Conservation (phyloP, 2,113 vertebrate species). For the Lynx canadensis region DNA sequence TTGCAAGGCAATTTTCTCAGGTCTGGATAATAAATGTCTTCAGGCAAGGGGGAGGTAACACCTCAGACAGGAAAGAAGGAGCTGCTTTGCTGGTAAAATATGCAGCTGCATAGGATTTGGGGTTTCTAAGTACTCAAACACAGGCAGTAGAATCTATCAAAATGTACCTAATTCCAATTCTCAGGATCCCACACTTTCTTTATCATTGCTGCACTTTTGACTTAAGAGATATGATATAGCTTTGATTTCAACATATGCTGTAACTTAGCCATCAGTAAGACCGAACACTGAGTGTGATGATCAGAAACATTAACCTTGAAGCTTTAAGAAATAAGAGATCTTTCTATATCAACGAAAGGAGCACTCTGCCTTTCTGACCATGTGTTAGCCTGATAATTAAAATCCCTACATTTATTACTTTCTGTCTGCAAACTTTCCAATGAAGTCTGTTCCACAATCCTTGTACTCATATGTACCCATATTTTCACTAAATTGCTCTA, state of each 20-base stretch:
- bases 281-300: neutral
- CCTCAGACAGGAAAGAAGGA: neutral
- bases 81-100: neutral
- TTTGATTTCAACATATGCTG: neutral
- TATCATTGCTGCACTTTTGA: neutral
- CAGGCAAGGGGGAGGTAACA: neutral
- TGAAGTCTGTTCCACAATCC: neutral
- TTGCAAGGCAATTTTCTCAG: neutral
- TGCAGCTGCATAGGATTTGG: accelerated
- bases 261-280: neutral
- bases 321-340: neutral
- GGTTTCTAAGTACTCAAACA: neutral
- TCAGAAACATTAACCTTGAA: neutral
- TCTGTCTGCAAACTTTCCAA: neutral
- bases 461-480: neutral
- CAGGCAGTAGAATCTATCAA: neutral
- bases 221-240: neutral
- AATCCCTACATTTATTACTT: neutral
- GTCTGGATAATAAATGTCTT: neutral
- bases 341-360: neutral
- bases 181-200: neutral
- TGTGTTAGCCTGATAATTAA: neutral
- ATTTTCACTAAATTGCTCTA: neutral
- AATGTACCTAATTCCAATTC: neutral
- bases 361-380: neutral